Evolutionary conservation across 2,797 vertebrate genomes (phyloP).

Genomic region (Aulostomus chinensis): DNA sequence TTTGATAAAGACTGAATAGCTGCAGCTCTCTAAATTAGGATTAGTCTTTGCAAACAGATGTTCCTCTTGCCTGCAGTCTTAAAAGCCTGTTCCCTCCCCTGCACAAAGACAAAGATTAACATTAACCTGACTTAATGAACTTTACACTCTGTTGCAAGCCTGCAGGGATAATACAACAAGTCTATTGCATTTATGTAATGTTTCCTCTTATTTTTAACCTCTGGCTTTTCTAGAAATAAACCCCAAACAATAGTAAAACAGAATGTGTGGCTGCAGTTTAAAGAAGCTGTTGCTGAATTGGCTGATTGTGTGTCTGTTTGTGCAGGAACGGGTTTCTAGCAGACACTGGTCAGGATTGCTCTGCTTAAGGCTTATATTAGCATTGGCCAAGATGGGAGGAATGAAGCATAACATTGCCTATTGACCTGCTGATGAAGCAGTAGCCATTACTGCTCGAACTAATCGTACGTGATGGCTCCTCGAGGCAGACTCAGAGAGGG

Average conservation of each 20-base stretch:
- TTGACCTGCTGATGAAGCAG: conserved; percentile 81
- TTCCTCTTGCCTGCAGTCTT: conserved; percentile 74
- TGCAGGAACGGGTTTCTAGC: too few relatives aligned
- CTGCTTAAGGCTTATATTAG: too few relatives aligned
- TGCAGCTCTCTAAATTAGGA: conserved; percentile 66
- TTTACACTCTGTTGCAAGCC: conserved; percentile 77
- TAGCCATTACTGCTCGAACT: conserved; percentile 64
- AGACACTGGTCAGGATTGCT: too few relatives aligned
- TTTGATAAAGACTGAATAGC: conserved; percentile 56
- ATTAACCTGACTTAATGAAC: conserved; percentile 80
- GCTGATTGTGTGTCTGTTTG: too few relatives aligned
- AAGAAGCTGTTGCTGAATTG: too few relatives aligned
- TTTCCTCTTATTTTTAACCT: conserved; percentile 40
- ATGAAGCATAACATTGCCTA: conserved; percentile 69
- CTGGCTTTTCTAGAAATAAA: conserved; percentile 18
- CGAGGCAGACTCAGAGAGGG: too few relatives aligned
- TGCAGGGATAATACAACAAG: conserved; percentile 66
- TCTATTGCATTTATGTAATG: conserved; percentile 59
- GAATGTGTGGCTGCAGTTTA: too few relatives aligned
- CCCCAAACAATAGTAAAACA: too few relatives aligned
- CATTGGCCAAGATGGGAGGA: conserved; percentile 52
- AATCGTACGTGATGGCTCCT: conserved; percentile 67
- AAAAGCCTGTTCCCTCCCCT: conserved; percentile 51
- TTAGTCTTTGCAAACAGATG: conserved; percentile 74
- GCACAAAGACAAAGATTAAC: conserved; percentile 70